phyloP scores from a whole-genome alignment of 2,888 invertebrate species.

The Orgyia antiqua region DNA sequence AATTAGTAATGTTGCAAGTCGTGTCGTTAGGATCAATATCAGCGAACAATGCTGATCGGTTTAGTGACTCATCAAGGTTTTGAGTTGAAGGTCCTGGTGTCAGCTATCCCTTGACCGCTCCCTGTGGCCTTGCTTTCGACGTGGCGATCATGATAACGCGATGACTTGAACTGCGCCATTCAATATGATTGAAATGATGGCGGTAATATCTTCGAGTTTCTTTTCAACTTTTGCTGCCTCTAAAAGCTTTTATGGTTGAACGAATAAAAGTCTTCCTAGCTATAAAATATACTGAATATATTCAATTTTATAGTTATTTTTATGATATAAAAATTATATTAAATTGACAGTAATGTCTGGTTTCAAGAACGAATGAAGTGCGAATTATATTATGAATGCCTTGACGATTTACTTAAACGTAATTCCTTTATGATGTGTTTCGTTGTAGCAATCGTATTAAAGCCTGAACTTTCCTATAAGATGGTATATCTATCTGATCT shows the following conservation, averaged over 20 bases:
- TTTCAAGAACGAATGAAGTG: neutral
- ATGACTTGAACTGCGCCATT: slow-evolving; percentile 34
- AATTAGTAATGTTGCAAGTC: slow-evolving; percentile 60
- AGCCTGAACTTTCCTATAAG: too few species aligned
- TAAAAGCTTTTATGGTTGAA: slow-evolving; percentile 7
- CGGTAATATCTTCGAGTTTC: slow-evolving; percentile 15
- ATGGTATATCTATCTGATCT: too few species aligned
- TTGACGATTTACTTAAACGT: too few species aligned
- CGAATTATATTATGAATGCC: neutral
- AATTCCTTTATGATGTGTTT: too few species aligned
- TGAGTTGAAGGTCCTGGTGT: slow-evolving; percentile 52
- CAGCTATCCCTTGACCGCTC: slow-evolving; percentile 66
- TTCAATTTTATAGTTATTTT: slow-evolving; percentile 1
- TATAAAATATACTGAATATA: neutral
- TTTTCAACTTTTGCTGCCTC: slow-evolving; percentile 7
- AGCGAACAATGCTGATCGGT: slow-evolving; percentile 45
- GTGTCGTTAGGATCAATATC: slow-evolving; percentile 57
- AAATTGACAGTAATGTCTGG: neutral
- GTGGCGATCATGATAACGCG: slow-evolving; percentile 50
- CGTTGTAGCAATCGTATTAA: too few species aligned
- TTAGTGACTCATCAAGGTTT: slow-evolving; percentile 58
- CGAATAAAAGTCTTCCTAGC: slow-evolving; percentile 4
- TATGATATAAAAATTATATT: neutral
- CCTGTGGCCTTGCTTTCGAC: slow-evolving; percentile 70
- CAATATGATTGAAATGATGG: slow-evolving; percentile 41